These are phyloP conservation scores for Microcebus tavaratra DNA, from an alignment of 2,113 vertebrate genomes.

Conservation along the genomic window DNA sequence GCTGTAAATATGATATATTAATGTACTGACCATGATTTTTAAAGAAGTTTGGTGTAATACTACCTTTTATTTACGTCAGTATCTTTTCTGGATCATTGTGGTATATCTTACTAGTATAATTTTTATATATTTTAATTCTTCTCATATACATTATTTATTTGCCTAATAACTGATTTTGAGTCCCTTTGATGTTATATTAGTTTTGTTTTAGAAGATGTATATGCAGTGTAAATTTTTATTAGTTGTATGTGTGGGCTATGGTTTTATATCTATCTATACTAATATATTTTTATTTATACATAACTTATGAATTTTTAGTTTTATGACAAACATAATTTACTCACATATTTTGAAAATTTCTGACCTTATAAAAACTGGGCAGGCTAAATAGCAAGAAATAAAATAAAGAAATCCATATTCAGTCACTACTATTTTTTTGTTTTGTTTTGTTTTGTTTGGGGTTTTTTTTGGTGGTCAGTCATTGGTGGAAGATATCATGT, in stretches of 20 bases:
- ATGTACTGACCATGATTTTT: neutral
- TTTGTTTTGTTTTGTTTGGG: too few species aligned
- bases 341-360: neutral
- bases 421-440: neutral
- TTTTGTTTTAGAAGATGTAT: neutral
- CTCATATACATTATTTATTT: neutral
- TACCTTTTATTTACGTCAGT: neutral
- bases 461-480: neutral
- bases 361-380: neutral
- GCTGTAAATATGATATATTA: neutral
- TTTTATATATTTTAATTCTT: neutral
- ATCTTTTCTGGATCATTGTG: neutral
- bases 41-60: neutral
- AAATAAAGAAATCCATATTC: neutral
- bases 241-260: neutral
- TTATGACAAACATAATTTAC: neutral
- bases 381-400: neutral
- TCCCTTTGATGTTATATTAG: neutral
- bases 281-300: neutral
- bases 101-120: neutral
- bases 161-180: neutral
- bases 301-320: neutral
- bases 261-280: neutral
- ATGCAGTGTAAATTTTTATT: neutral
- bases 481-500: neutral